Evolutionary conservation across 2,888 invertebrate species (phyloP), one percentile per base, ranked within the genome.

Genomic region (Clanis bilineata): DNA sequence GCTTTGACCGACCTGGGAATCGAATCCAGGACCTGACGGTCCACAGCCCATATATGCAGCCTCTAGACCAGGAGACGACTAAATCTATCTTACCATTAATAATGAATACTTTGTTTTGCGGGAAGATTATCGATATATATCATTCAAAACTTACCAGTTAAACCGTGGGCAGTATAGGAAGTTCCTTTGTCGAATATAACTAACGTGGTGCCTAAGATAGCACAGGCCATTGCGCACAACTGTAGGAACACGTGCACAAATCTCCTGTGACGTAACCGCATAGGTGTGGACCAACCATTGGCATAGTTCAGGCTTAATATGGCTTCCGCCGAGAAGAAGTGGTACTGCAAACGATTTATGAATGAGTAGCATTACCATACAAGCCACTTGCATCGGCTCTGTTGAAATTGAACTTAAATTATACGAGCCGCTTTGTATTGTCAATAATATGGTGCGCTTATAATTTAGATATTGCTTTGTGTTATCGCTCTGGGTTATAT

Each of bases 241-340:
- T 84, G 79, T 38, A 86, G 64, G 10, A 77, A 47, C 6, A 77
- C 60, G 59, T 87, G 86, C 0, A 70, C 66, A 12, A 66, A 61
- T 60, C 62, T 69, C 21, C 78, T 70, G 60, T 87, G 85, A 0
- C 64, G 65, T 21, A 66, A 25, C 4, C 75, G 70, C 71, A 86
- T 67, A 0, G 81, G 76, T 2, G 75, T 67, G 0, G 86, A 81
- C 86, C 86, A 87, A 12, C 84, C 83, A 62, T 82, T 86, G 3
- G 77, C 74, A 22, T 73, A 78, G 63, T 79, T 80, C 3, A 86
- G 55, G 41, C 78, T 68, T 38, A 86, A 60, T 69, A 86, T 82
- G 12, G 78, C 86, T 73, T 86, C 76, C 2, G 73, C 80, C 28
- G 72, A 65, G 65, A 85, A 82, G 59, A 86, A 83, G 63, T 83